Conservation (phyloP, 2,797 vertebrate species). For the Bovichtus variegatus region DNA sequence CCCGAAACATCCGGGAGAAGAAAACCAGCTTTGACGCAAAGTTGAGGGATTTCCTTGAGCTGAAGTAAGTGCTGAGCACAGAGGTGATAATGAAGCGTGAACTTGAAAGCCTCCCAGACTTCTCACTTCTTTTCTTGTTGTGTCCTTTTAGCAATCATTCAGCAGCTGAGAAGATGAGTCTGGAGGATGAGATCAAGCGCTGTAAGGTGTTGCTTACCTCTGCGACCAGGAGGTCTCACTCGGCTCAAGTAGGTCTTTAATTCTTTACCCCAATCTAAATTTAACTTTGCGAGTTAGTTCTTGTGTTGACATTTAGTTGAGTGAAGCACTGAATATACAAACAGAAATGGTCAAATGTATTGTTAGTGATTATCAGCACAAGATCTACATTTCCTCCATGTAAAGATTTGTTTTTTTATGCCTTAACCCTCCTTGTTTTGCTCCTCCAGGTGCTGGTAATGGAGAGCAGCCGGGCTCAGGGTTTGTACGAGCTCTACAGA, state of each 20-base stretch:
- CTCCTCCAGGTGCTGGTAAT: conserved; percentile 83
- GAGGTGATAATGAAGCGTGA: accelerated
- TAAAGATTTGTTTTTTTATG: background rate
- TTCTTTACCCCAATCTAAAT: background rate
- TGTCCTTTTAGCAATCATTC: conserved; percentile 84
- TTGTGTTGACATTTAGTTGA: background rate
- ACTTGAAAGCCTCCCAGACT: accelerated
- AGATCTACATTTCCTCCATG: background rate
- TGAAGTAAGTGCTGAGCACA: conserved; percentile 81
- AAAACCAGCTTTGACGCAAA: conserved; percentile 74
- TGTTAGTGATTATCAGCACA: background rate
- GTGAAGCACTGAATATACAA: background rate
- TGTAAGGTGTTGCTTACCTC: conserved; percentile 66
- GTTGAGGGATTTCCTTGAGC: conserved; percentile 80
- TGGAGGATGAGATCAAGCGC: conserved; percentile 88
- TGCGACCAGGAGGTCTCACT: conserved; percentile 79
- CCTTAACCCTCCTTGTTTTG: too few species aligned
- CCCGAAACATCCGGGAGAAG: conserved; percentile 78
- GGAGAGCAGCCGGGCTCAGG: conserved; percentile 80
- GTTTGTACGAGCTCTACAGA: conserved; percentile 71
- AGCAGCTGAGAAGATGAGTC: conserved; percentile 86
- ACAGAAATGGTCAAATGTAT: too few species aligned
- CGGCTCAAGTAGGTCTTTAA: conserved; percentile 86
- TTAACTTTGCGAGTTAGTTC: background rate
- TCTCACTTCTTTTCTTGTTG: background rate